Base-by-base conservation (phyloP, 2,113 vertebrate genomes). In the Callaeas wilsoni region DNA sequence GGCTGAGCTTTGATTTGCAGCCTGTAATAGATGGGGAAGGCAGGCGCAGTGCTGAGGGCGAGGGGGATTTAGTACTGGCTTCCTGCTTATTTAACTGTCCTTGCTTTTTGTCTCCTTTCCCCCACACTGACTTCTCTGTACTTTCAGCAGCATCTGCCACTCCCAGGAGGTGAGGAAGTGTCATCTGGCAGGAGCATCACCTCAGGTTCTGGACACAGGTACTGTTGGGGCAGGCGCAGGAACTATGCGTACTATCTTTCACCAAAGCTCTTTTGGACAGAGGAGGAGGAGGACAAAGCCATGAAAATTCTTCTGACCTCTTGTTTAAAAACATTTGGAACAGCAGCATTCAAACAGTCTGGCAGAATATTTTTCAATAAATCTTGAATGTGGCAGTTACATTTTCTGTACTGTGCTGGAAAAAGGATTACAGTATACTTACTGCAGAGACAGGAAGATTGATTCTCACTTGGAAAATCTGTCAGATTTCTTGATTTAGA, bases 401-500 rank as follows among this genome's bases (percentile, higher is more conserved):
- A 67, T 97, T 98, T 98, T 96, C 97, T 89, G 90, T 96, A 91
- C 94, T 6, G 39, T 82, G 64, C 65, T 95, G 92, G 95, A 78
- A 96, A 98, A 98, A 94, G 93, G 96, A 98, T 98, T 97, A 95
- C 79, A 71, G 96, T 97, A 97, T 98, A 57, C 42, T 98, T 98
- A 98, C 96, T 93, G 93, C 93, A 67, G 85, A 96, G 97, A 97
- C 97, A 96, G 96, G 75, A 98, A 98, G 98, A 98, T 98, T 97
- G 98, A 98, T 98, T 97, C 94, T 94, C 29, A 23, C 96, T 97
- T 87, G 93, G 94, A 97, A 97, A 96, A 97, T 94, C 95, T 97
- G 98, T 93, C 97, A 97, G 95, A 82, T 96, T 90, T 94, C 97
- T 95, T 98, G 98, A 98, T 98, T 98, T 98, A 98, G 94, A 89